Conservation (phyloP, 2,113 vertebrate genomes). For the Oostethus manadensis region DNA sequence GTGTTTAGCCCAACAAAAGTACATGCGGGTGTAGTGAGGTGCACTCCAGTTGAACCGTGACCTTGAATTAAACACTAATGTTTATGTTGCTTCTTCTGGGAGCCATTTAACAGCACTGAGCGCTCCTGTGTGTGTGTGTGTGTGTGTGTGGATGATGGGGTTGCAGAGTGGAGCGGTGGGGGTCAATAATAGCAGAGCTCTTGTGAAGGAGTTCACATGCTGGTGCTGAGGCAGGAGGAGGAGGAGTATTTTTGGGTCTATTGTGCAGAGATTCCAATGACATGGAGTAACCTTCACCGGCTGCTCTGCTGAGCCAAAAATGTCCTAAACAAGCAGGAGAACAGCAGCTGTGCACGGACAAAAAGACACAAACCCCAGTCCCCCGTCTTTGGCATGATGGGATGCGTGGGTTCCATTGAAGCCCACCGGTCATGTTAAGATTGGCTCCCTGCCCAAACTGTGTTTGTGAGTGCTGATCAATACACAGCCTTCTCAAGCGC, state of each 20-base stretch:
- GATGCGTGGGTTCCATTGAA: neutral
- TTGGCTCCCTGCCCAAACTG: constrained; percentile 36
- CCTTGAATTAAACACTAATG: constrained; percentile 47
- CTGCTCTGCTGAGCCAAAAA: constrained; percentile 43
- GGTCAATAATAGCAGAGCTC: constrained; percentile 24
- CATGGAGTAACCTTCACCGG: constrained; percentile 58
- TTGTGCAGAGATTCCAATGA: constrained; percentile 62
- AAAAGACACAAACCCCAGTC: constrained; percentile 25
- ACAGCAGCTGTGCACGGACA: constrained; percentile 18
- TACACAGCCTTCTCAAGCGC: constrained; percentile 9
- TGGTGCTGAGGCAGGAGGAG: constrained; percentile 28
- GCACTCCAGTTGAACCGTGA: constrained; percentile 43
- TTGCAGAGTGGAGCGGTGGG: neutral
- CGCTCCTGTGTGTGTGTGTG: constrained; percentile 25
- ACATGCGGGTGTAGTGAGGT: constrained; percentile 18
- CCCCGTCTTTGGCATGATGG: constrained; percentile 31
- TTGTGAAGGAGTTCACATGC: constrained; percentile 36
- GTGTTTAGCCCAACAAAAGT: neutral
- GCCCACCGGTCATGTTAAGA: constrained; percentile 25
- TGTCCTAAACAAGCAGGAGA: constrained; percentile 41
- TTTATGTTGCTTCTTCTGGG: constrained; percentile 48
- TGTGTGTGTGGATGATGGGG: constrained; percentile 25
- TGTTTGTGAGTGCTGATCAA: constrained; percentile 19
- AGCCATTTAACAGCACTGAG: constrained; percentile 26
- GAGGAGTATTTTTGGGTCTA: constrained; percentile 25